Evolutionary conservation across 2,113 vertebrate genomes (phyloP), one percentile per base, ranked within the genome.

Genomic region (Triplophysa dalaica): DNA sequence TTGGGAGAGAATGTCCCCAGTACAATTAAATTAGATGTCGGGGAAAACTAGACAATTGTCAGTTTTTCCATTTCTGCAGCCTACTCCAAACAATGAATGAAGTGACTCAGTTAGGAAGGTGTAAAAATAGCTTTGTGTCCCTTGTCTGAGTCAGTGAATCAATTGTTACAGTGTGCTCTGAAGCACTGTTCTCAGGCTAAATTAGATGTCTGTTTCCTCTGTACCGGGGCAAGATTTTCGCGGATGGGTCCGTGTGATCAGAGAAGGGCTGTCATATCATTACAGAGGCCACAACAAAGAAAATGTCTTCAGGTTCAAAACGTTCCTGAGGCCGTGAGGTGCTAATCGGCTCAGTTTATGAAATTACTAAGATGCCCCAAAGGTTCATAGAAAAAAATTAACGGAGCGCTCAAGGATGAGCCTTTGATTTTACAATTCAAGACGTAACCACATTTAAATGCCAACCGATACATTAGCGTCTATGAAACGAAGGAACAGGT

Each of bases 321-420:
- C 45, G 50, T 4, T 52, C 14, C 65, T n/a, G 63, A 16, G 45
- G 45, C 67, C 72, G 50, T 17, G 62, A 50, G 61, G 65, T 48
- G 60, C 81, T 79, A 81, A 85, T 83, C 78, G 83, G 78, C 81
- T 73, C 33, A 22, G 29, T 60, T 73, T 60, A 60, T 43, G n/a
- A 60, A 60, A 73, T 73, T 43, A 60, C 29, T n/a, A 41, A 38
- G 12, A 41, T 10, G 0, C 54, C 70, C 54, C 13, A 43, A 73
- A 73, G 70, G 70, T 43, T 22, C 54, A 10, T 54, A 43, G 70
- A 41, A 73, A 73, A 1, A 61, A 73, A 24, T 61, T 3, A 41
- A 43, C 38, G 21, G 54, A 58, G 4, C n/a, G 58, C 21, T 43
- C 7, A 60, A 41, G 22, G 33, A 60, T 16, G 54, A 61, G n/a